Base-by-base conservation (phyloP, 2,113 vertebrate genomes). In the Neodon shergylaensis region DNA sequence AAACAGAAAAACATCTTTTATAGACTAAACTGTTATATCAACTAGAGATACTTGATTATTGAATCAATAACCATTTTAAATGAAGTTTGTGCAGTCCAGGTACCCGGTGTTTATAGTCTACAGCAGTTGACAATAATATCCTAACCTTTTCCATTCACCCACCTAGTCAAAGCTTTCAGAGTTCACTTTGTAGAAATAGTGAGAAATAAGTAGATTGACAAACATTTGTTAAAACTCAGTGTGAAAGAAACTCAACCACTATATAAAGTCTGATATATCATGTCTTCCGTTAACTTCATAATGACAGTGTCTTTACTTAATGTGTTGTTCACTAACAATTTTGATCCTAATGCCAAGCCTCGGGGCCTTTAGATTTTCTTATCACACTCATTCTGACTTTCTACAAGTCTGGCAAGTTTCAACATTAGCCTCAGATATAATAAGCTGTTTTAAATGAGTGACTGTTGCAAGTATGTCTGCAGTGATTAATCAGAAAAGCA, bases 221-320 rank as follows among this genome's bases (percentile, higher is more conserved):
- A 33, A 33, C 52, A 21, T 81, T 66, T 74, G 92, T 84, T 81
- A 66, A 94, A 95, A 81, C 68, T 82, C 24, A 92, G 0, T 39
- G n/a, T 72, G 63, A 88, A n/a, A 79, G 39, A 8, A 49, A 73
- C 42, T 22, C 17, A 93, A 9, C 5, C 58, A 58, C 49, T 52
- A 70, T 36, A 91, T 22, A n/a, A 73, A 84, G 49, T 42, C 44
- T 66, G 9, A 76, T 5, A 21, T 26, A 36, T 33, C 4, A 70
- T 76, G 4, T 70, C 13, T 93, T 89, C 31, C 58, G 90, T 91
- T 28, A 95, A 84, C 11, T 90, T 95, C 5, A 77, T 63, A 49
- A 81, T 77, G 1, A 72, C 12, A 74, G 5, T 58, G 1, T 88
- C 39, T 77, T 77, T 5, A 72, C 1, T 49, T 78, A 7, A 82